A percentile compares a stretch with the other conserved stretches of the same genome.
Evolutionary conservation across 2,888 invertebrate species (phyloP).

Genomic region (Agrochola lychnidis): DNA sequence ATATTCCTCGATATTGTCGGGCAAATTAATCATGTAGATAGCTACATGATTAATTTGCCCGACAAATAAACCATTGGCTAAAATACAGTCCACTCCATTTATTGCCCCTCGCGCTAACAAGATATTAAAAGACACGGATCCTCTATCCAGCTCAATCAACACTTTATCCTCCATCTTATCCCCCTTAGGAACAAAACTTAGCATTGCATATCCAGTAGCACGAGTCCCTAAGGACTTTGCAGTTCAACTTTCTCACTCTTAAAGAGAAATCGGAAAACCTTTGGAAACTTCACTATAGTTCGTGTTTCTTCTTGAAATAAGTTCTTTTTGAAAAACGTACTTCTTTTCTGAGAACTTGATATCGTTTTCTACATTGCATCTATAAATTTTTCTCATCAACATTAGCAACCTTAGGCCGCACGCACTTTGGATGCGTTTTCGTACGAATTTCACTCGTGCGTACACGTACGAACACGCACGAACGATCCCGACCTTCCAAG

Average conservation of each 20-base stretch:
- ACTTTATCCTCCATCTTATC: constrained; percentile 17
- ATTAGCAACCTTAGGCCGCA: background rate
- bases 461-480: too few species aligned
- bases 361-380: background rate
- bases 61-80: too few species aligned
- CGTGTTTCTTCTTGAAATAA: background rate
- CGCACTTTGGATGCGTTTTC: too few species aligned
- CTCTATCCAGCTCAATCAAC: constrained; percentile 42
- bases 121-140: background rate
- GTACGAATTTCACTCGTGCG: too few species aligned
- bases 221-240: constrained; percentile 23
- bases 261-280: constrained; percentile 22
- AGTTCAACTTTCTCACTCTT: constrained; percentile 25
- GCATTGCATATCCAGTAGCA: constrained; percentile 33
- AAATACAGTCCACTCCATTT: too few species aligned
- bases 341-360: background rate
- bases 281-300: background rate
- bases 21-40: too few species aligned
- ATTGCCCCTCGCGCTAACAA: too few species aligned
- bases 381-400: background rate
- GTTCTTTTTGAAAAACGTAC: background rate
- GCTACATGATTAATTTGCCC: too few species aligned
- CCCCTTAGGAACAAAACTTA: constrained; percentile 24
- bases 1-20: too few species aligned
- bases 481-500: too few species aligned